Conservation (phyloP, 2,888 invertebrate species). For the Cerastis leucographa region DNA sequence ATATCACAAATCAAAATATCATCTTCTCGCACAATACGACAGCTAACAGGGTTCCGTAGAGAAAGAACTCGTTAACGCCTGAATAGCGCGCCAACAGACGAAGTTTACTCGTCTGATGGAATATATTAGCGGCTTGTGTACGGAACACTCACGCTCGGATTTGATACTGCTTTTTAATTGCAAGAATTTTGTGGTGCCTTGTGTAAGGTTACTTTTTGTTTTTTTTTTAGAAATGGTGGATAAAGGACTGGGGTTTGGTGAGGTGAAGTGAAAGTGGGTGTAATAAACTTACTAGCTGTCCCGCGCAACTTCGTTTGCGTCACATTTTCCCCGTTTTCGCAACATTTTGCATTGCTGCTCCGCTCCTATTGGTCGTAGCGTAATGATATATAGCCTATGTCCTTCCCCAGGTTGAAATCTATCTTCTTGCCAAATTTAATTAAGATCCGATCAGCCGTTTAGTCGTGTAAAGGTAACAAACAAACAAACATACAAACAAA, state of each 20-base stretch:
- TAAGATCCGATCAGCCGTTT: too few species aligned
- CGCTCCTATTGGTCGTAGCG: too few species aligned
- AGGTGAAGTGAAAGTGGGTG: not conserved
- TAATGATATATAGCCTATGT: too few species aligned
- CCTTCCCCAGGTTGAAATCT: too few species aligned
- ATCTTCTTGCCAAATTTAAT: too few species aligned
- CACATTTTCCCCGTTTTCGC: too few species aligned
- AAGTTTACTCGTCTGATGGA: conserved; percentile 82
- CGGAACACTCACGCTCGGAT: conserved; percentile 52
- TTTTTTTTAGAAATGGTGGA: not conserved
- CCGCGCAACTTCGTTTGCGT: too few species aligned
- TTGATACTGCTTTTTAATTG: conserved; percentile 65
- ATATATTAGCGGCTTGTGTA: conserved; percentile 77
- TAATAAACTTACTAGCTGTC: not conserved
- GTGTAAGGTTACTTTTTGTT: not conserved
- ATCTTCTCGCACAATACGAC: conserved; percentile 42
- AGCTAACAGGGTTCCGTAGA: conserved; percentile 67
- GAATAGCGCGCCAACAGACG: conserved; percentile 78
- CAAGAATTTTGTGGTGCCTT: conserved; percentile 55
- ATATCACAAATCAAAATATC: conserved; percentile 63
- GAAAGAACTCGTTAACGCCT: conserved; percentile 76
- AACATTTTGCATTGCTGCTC: too few species aligned
- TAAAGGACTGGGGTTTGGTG: not conserved
- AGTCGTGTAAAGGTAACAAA: too few species aligned
- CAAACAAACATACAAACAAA: too few species aligned